A percentile compares a stretch with the other conserved stretches of the same genome.
phyloP scores from a whole-genome alignment of 1,140 invertebrate genomes.

The Euwallacea fornicatus region DNA sequence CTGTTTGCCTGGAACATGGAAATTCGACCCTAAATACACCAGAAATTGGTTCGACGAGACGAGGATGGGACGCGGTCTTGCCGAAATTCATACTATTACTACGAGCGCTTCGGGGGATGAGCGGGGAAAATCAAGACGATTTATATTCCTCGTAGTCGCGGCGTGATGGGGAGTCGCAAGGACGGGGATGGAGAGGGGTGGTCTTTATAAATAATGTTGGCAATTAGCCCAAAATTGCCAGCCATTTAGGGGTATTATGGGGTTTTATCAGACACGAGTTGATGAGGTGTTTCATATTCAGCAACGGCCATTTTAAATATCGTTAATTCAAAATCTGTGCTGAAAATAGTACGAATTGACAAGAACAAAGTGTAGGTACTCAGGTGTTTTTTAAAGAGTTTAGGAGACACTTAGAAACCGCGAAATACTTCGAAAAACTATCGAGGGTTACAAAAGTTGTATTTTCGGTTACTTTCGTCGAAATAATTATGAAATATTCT shows the following conservation, averaged over 20 bases:
- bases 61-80: slow-evolving; percentile 26
- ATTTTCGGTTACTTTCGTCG: too few relatives aligned
- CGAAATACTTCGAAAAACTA: too few relatives aligned
- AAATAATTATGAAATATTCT: too few relatives aligned
- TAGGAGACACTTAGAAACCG: too few relatives aligned
- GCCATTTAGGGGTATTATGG: slow-evolving; percentile 8
- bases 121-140: slow-evolving; percentile 23
- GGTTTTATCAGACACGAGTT: slow-evolving; percentile 6
- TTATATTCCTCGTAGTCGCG: slow-evolving; percentile 23
- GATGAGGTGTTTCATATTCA: too few relatives aligned
- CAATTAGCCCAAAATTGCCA: slow-evolving; percentile 18
- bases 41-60: slow-evolving; percentile 7
- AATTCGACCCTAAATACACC: slow-evolving; percentile 37
- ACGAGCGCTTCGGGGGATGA: slow-evolving; percentile 4
- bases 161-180: neutral
- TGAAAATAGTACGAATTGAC: too few relatives aligned
- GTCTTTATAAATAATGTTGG: slow-evolving; percentile 31
- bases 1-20: slow-evolving; percentile 40
- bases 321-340: too few relatives aligned
- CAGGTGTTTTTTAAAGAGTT: too few relatives aligned
- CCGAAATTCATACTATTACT: slow-evolving; percentile 31
- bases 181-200: too few relatives aligned
- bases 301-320: too few relatives aligned
- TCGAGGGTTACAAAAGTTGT: too few relatives aligned
- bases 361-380: too few relatives aligned